A percentile compares a stretch with the other conserved stretches of the same genome.
These are phyloP conservation scores for Aphis craccivora DNA, from an alignment of 1,140 invertebrate genomes.

Conservation along the genomic window DNA sequence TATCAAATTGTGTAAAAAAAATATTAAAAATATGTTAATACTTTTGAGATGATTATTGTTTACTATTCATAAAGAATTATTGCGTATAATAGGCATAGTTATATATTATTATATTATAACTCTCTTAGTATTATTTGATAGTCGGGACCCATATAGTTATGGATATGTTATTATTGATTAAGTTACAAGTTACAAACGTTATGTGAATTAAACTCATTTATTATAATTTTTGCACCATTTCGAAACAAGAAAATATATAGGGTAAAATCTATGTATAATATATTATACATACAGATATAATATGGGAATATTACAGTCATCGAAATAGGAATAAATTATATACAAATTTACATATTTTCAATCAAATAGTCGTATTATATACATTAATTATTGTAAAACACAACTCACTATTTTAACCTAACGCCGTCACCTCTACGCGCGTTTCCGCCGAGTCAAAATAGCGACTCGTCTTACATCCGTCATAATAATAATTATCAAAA, in stretches of 20 bases:
- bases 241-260: background rate
- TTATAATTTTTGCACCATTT: background rate
- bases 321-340: background rate
- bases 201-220: background rate
- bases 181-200: background rate
- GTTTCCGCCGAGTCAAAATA: background rate
- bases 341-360: conserved; percentile 11
- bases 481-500: conserved; percentile 10
- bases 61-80: background rate
- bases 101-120: background rate
- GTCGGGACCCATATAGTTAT: background rate
- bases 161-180: background rate
- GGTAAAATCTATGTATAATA: background rate
- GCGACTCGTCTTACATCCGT: background rate
- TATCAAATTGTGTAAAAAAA: background rate
- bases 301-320: background rate
- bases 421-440: background rate
- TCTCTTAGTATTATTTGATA: background rate
- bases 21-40: background rate
- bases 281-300: background rate
- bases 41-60: background rate
- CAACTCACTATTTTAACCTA: background rate
- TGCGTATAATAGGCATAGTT: too few species aligned
- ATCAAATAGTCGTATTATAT: background rate
- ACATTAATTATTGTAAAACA: background rate